Evolutionary conservation across 2,888 invertebrate species (phyloP).

Genomic region (Sinohyriopsis cumingii): DNA sequence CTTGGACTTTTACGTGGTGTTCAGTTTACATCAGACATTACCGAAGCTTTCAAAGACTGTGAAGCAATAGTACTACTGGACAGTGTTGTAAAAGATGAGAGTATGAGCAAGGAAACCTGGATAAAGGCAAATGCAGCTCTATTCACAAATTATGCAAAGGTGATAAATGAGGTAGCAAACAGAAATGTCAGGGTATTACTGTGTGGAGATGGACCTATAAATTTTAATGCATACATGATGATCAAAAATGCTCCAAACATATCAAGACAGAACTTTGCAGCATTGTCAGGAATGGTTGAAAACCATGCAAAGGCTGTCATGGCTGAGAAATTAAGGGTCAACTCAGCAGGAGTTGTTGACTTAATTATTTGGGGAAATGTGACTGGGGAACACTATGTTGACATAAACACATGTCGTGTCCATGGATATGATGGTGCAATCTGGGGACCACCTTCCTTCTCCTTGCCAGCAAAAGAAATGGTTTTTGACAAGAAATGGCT

Average conservation of each 20-base stretch:
- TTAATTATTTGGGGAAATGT: conserved; percentile 69
- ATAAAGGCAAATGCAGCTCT: conserved; percentile 53
- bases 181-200: conserved; percentile 64
- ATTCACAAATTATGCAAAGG: conserved; percentile 58
- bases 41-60: conserved; percentile 61
- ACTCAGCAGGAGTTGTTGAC: conserved; percentile 64
- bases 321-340: conserved; percentile 62
- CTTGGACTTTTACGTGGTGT: conserved; percentile 52
- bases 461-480: conserved; percentile 62
- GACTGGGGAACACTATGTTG: conserved; percentile 51
- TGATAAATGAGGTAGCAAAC: conserved; percentile 55
- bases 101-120: conserved; percentile 51
- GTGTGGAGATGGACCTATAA: conserved; percentile 65
- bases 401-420: conserved; percentile 55
- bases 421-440: conserved; percentile 68
- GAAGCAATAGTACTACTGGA: conserved; percentile 61
- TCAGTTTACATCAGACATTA: conserved; percentile 44
- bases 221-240: conserved; percentile 64
- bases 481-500: conserved; percentile 68
- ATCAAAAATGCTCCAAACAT: conserved; percentile 61
- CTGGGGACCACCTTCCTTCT: conserved; percentile 67
- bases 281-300: conserved; percentile 61
- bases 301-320: conserved; percentile 66
- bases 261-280: conserved; percentile 62
- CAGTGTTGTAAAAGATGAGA: conserved; percentile 42